Percentiles rank a stretch among this genome's conserved stretches.
These are phyloP conservation scores for Phataginus tetradactyla DNA, from an alignment of 2,797 vertebrate genomes.

Conservation along the genomic window DNA sequence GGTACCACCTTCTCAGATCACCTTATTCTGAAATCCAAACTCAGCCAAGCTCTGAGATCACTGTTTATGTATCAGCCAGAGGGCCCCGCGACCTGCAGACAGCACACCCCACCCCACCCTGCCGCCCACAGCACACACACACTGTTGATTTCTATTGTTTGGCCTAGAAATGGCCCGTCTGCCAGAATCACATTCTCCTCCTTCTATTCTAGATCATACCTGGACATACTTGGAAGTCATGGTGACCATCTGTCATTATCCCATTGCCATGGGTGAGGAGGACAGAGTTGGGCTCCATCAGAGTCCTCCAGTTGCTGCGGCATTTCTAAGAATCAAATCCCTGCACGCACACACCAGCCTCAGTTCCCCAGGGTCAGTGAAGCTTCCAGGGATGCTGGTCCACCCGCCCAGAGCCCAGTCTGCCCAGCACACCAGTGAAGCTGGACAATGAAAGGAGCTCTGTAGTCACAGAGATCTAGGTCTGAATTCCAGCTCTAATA, in stretches of 20 bases:
- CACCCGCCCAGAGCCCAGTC: too few species aligned
- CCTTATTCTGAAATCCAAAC: not conserved
- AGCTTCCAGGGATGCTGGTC: not conserved
- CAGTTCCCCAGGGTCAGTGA: not conserved
- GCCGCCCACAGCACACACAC: not conserved
- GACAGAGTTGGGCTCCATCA: not conserved
- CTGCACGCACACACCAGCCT: not conserved
- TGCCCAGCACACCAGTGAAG: not conserved
- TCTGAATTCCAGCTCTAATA: not conserved
- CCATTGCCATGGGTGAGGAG: not conserved
- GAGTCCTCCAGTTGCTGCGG: not conserved
- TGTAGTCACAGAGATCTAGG: not conserved
- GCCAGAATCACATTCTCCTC: not conserved
- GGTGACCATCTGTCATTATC: not conserved
- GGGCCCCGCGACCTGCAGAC: not conserved
- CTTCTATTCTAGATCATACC: not conserved
- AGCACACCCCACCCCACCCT: too few species aligned
- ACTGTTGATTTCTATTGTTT: not conserved
- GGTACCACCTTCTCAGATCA: not conserved
- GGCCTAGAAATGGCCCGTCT: not conserved
- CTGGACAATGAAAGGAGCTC: not conserved
- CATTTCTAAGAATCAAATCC: not conserved
- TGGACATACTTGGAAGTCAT: not conserved
- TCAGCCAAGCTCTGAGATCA: not conserved
- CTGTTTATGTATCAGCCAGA: not conserved